Evolutionary conservation across 2,113 vertebrate species (phyloP).

Genomic region (Pachycephala philippinensis): DNA sequence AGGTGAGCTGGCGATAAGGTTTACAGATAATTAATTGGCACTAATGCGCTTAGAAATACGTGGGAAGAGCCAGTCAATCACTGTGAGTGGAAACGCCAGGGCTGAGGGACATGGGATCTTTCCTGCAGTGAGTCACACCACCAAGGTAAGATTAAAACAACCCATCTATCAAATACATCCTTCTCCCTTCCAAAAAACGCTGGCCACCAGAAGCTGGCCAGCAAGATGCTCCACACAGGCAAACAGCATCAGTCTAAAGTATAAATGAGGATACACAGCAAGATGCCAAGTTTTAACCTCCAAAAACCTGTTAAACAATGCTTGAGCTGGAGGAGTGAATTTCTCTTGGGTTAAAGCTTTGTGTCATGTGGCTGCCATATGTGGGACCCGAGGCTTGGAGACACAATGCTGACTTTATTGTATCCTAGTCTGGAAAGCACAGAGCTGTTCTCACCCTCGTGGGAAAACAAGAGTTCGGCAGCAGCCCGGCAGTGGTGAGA

Average conservation of each 20-base stretch:
- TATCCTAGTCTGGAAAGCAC: not conserved
- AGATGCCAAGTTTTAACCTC: not conserved
- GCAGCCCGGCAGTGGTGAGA: fast-evolving
- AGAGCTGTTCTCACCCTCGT: not conserved
- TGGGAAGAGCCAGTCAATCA: not conserved
- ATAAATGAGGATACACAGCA: not conserved
- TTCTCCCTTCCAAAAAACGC: not conserved
- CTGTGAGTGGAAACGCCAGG: fast-evolving
- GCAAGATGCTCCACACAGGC: fast-evolving
- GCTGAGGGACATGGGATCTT: not conserved
- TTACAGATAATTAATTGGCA: constrained; percentile 22
- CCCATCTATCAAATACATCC: not conserved
- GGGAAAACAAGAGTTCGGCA: fast-evolving
- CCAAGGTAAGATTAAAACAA: not conserved
- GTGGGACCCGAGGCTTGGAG: not conserved
- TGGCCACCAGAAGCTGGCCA: not conserved
- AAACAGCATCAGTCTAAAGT: not conserved
- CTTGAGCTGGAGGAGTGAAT: not conserved
- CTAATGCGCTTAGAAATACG: not conserved
- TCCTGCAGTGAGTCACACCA: not conserved
- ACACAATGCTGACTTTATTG: not conserved
- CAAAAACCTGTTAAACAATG: not conserved
- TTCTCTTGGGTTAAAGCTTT: not conserved
- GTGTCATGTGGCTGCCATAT: not conserved
- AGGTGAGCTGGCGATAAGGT: not conserved